These are phyloP conservation scores for Scaptomyza hsui DNA, from an alignment of 1,140 invertebrate species.

Conservation along the genomic window DNA sequence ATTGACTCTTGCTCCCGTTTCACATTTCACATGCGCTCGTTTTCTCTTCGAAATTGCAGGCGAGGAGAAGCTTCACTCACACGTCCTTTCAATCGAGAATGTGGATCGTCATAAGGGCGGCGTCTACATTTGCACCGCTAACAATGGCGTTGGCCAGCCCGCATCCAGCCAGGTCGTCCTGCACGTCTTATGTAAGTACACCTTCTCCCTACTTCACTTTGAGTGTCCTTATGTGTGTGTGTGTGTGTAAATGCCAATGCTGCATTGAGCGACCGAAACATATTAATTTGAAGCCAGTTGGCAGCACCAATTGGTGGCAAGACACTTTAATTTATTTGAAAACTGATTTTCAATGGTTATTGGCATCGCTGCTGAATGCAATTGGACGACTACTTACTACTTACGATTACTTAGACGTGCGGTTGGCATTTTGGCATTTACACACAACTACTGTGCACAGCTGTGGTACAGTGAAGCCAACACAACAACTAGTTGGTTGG, in stretches of 20 bases:
- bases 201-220: neutral
- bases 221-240: constrained; percentile 8
- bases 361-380: constrained; percentile 56
- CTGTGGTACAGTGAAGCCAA: constrained; percentile 1
- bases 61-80: constrained; percentile 85
- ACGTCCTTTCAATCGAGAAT: constrained; percentile 84
- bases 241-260: constrained; percentile 18
- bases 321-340: constrained; percentile 76
- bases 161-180: constrained; percentile 86
- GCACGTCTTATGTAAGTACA: constrained; percentile 87
- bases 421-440: constrained; percentile 9
- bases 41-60: constrained; percentile 67
- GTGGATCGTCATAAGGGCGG: constrained; percentile 87
- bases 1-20: constrained; percentile 66
- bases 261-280: constrained; percentile 55
- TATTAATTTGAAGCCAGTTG: constrained; percentile 68
- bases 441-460: constrained; percentile 3
- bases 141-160: constrained; percentile 87
- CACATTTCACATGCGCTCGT: constrained; percentile 21
- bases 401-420: constrained; percentile 31
- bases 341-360: constrained; percentile 76
- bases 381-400: neutral
- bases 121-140: constrained; percentile 87
- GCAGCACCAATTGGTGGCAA: constrained; percentile 42
- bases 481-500: constrained; percentile 36